Evolutionary conservation across 2,888 invertebrate species (phyloP).

Genomic region (Iselma pallidipennis): DNA sequence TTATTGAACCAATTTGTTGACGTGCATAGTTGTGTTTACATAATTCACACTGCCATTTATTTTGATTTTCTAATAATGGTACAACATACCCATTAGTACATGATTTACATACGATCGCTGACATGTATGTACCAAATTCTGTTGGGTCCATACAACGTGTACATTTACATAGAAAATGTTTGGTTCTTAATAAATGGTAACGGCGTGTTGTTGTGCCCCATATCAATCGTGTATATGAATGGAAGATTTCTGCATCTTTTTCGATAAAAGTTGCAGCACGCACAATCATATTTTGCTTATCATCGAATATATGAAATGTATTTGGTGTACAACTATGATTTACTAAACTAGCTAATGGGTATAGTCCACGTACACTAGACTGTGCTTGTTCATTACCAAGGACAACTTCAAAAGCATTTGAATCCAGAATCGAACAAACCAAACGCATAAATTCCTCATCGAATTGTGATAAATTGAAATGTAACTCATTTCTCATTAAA

Average conservation of each 20-base stretch:
- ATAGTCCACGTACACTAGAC: constrained; percentile 62
- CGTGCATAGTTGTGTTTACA: constrained; percentile 59
- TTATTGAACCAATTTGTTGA: constrained; percentile 59
- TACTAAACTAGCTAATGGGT: constrained; percentile 68
- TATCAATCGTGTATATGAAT: constrained; percentile 67
- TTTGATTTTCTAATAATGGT: constrained; percentile 57
- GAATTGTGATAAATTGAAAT: constrained; percentile 59
- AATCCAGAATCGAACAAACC: constrained; percentile 66
- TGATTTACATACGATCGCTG: constrained; percentile 47
- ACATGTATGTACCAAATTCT: constrained; percentile 62
- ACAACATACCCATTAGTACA: constrained; percentile 60
- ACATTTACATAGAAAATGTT: constrained; percentile 71
- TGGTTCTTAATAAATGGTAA: constrained; percentile 65
- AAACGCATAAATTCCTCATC: constrained; percentile 63
- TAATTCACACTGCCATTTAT: constrained; percentile 64
- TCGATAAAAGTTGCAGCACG: constrained; percentile 64
- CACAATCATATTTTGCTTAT: constrained; percentile 62
- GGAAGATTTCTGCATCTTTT: constrained; percentile 66
- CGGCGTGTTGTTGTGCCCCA: constrained; percentile 71
- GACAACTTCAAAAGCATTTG: constrained; percentile 70
- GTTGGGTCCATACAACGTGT: constrained; percentile 68
- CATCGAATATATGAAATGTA: constrained; percentile 65
- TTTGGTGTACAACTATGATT: constrained; percentile 74
- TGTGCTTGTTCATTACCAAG: constrained; percentile 54
- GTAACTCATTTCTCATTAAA: constrained; percentile 57